These are phyloP conservation scores for Euglossa dilemma DNA, from an alignment of 1,140 invertebrate species.

Conservation along the genomic window DNA sequence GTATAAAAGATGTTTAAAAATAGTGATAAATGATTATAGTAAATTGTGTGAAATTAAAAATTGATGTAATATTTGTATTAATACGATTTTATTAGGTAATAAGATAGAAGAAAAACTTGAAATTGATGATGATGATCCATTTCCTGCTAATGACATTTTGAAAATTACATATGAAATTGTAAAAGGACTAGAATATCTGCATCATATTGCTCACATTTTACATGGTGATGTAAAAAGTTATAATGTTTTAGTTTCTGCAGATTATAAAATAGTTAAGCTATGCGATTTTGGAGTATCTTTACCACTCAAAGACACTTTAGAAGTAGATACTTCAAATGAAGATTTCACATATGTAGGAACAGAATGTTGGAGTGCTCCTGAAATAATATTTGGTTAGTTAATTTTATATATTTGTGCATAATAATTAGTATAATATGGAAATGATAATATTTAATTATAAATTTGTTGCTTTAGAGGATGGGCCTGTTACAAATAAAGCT, in stretches of 20 bases:
- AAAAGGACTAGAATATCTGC: slow-evolving; percentile 90
- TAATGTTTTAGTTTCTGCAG: slow-evolving; percentile 89
- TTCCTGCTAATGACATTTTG: slow-evolving; percentile 85
- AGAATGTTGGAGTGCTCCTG: slow-evolving; percentile 90
- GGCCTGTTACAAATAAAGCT: slow-evolving; percentile 86
- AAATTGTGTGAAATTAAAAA: no score
- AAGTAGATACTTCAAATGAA: slow-evolving; percentile 83
- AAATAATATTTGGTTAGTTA: slow-evolving; percentile 84
- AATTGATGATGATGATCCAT: slow-evolving; percentile 83
- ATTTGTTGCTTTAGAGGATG: slow-evolving; percentile 69
- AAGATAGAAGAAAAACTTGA: slow-evolving; percentile 88
- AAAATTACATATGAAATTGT: slow-evolving; percentile 87
- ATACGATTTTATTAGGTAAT: slow-evolving; percentile 79
- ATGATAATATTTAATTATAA: background rate
- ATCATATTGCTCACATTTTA: slow-evolving; percentile 87
- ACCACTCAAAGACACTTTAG: slow-evolving; percentile 86
- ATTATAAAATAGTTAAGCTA: slow-evolving; percentile 89
- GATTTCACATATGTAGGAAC: slow-evolving; percentile 86
- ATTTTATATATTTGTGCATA: slow-evolving; percentile 4
- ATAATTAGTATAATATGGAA: slow-evolving; percentile 1
- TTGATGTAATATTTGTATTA: slow-evolving; percentile 17
- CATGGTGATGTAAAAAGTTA: slow-evolving; percentile 94
- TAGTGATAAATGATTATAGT: background rate
- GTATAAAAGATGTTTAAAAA: slow-evolving; percentile 50
- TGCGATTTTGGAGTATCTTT: slow-evolving; percentile 93